phyloP scores from a whole-genome alignment of 2,113 vertebrate genomes.

The Ovibos moschatus region DNA sequence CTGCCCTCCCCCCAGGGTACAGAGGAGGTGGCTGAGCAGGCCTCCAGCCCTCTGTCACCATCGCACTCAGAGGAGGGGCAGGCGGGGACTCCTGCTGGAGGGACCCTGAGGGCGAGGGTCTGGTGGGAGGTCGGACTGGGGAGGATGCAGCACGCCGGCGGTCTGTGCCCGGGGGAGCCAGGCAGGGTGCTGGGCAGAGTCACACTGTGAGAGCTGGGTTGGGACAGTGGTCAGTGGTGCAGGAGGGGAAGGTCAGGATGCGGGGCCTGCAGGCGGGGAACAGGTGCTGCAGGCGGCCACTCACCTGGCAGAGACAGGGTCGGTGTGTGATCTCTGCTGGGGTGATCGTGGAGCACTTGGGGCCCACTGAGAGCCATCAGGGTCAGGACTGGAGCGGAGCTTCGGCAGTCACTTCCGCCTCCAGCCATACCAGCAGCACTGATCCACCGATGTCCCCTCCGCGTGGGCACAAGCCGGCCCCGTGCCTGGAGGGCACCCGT shows the following conservation, averaged over 20 bases:
- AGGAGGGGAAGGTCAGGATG: not conserved
- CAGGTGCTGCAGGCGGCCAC: not conserved
- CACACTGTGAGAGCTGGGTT: not conserved
- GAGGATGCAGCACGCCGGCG: not conserved
- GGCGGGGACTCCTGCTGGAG: not conserved
- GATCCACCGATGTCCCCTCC: not conserved
- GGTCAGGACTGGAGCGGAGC: not conserved
- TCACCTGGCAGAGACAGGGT: not conserved
- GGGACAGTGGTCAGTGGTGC: not conserved
- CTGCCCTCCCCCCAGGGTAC: not conserved
- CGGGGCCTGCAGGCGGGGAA: not conserved
- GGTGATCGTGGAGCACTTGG: not conserved
- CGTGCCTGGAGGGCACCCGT: not conserved
- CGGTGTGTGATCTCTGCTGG: rapidly evolving
- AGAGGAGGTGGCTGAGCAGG: not conserved
- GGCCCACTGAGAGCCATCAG: not conserved
- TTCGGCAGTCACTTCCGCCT: not conserved
- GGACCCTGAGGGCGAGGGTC: not conserved
- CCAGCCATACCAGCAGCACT: not conserved
- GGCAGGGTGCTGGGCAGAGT: not conserved
- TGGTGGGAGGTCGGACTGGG: not conserved
- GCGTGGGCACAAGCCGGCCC: rapidly evolving
- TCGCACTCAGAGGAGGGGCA: not conserved
- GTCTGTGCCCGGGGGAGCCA: not conserved
- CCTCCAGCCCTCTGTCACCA: not conserved